These are phyloP conservation scores for Hippolais icterina DNA, from an alignment of 2,113 vertebrate genomes.

Conservation along the genomic window DNA sequence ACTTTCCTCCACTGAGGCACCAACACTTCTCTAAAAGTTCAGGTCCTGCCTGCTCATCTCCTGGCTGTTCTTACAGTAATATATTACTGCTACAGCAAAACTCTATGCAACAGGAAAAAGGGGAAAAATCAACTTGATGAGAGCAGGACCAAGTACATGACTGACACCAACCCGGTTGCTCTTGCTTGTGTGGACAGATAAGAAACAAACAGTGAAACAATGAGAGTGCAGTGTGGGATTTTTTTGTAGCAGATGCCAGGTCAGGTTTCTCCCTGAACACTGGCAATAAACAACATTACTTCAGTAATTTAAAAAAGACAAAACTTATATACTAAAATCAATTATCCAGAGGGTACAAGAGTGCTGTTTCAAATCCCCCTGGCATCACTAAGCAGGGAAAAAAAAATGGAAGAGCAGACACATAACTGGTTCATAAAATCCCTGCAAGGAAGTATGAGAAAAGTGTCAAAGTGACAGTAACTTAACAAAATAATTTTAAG, in stretches of 20 bases:
- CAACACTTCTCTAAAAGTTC: neutral
- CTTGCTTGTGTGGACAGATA: neutral
- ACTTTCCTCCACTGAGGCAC: neutral
- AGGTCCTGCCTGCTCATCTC: neutral
- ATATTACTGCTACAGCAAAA: neutral
- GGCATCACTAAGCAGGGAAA: neutral
- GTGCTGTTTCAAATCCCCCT: neutral
- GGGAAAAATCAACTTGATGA: neutral
- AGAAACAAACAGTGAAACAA: neutral
- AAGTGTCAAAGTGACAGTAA: neutral
- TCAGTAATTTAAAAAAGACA: neutral
- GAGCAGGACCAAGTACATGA: neutral
- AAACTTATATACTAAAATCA: neutral
- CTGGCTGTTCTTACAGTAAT: neutral
- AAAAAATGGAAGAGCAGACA: neutral
- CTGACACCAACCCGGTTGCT: neutral
- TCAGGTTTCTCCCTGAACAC: neutral
- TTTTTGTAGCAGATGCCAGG: neutral
- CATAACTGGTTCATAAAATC: neutral
- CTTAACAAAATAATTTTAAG: neutral
- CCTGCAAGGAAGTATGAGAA: neutral
- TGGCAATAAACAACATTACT: neutral
- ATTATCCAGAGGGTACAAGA: neutral
- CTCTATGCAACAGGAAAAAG: neutral
- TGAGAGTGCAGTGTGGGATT: rapidly evolving